These are phyloP conservation scores for Cheilosia grossa DNA, from an alignment of 2,888 invertebrate genomes.

Conservation along the genomic window DNA sequence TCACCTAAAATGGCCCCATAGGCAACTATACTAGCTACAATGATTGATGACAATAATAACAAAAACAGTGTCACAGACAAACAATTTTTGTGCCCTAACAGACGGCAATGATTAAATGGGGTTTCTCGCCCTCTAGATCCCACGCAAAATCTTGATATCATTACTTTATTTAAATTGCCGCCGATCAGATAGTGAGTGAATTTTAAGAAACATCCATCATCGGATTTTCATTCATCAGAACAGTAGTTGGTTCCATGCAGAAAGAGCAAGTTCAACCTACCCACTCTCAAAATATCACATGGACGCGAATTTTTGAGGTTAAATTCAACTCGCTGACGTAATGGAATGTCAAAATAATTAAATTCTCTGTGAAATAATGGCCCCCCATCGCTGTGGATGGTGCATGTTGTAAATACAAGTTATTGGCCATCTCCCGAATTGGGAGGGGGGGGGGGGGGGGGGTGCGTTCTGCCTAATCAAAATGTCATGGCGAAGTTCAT, in stretches of 20 bases:
- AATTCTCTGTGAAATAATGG: background rate
- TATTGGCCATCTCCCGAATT: background rate
- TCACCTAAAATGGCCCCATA: constrained; percentile 23
- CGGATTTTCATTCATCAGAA: constrained; percentile 10
- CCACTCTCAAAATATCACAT: constrained; percentile 18
- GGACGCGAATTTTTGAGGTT: constrained; percentile 42
- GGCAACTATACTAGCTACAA: background rate
- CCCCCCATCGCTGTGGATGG: constrained; percentile 8
- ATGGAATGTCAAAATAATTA: constrained; percentile 31
- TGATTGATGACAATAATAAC: constrained; percentile 53
- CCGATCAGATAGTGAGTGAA: constrained; percentile 10
- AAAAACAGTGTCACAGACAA: constrained; percentile 45
- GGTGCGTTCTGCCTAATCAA: constrained; percentile 17
- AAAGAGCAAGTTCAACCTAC: constrained; percentile 28
- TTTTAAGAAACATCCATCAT: constrained; percentile 19
- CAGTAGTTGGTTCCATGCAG: background rate
- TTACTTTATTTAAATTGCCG: constrained; percentile 22
- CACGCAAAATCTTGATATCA: constrained; percentile 42
- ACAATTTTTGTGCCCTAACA: constrained; percentile 28
- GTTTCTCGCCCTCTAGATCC: constrained; percentile 23
- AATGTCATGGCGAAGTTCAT: constrained; percentile 48
- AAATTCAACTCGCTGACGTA: constrained; percentile 36
- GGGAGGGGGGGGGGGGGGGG: background rate
- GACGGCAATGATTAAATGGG: constrained; percentile 32
- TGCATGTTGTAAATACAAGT: background rate